These are phyloP conservation scores for Calephelis virginiensis DNA, from an alignment of 1,140 invertebrate genomes.

Conservation along the genomic window DNA sequence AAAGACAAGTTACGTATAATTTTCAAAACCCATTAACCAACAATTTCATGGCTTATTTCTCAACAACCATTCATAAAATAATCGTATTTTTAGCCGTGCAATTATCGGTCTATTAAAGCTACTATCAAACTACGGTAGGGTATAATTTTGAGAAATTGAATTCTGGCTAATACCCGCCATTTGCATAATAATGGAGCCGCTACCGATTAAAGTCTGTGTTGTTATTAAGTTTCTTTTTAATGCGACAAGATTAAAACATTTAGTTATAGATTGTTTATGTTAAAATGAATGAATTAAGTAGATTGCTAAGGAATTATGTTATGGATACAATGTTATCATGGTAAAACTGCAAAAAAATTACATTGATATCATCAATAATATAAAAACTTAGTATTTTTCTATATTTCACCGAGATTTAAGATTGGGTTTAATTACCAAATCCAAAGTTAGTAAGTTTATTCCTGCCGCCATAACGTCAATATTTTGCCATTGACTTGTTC, in stretches of 20 bases:
- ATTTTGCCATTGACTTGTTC: too few species aligned
- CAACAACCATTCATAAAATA: slow-evolving; percentile 8
- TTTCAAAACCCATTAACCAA: slow-evolving; percentile 1
- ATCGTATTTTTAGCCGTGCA: slow-evolving; percentile 35
- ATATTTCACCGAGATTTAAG: too few species aligned
- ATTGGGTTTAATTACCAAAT: too few species aligned
- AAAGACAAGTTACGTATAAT: slow-evolving; percentile 4
- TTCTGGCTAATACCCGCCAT: slow-evolving; percentile 52
- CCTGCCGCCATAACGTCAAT: too few species aligned
- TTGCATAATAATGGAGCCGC: slow-evolving; percentile 50
- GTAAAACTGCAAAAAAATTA: too few species aligned
- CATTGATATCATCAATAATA: too few species aligned
- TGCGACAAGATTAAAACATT: slow-evolving; percentile 11
- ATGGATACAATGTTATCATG: too few species aligned
- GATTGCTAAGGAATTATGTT: background rate
- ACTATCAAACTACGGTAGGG: slow-evolving; percentile 34
- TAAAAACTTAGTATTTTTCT: too few species aligned
- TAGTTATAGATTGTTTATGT: slow-evolving; percentile 6
- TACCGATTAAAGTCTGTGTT: slow-evolving; percentile 35
- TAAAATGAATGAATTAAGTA: background rate
- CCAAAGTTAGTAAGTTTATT: too few species aligned
- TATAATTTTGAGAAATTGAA: slow-evolving; percentile 65
- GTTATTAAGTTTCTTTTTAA: slow-evolving; percentile 26
- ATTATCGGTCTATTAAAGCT: slow-evolving; percentile 29
- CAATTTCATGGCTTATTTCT: slow-evolving; percentile 10